A percentile compares a stretch with the other conserved stretches of the same genome.
phyloP scores from a whole-genome alignment of 1,140 invertebrate species.

The Heliconius nattereri region DNA sequence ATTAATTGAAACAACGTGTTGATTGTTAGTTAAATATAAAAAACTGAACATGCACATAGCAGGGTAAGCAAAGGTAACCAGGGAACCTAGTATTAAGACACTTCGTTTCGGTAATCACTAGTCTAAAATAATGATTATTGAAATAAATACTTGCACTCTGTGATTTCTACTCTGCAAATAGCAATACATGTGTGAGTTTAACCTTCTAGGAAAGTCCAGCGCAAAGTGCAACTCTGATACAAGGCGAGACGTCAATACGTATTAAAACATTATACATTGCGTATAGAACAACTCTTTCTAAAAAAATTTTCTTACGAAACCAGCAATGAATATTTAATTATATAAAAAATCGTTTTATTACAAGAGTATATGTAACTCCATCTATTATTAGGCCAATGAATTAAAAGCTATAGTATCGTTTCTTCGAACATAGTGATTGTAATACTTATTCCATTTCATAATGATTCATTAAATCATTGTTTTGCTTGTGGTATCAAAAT shows the following conservation, averaged over 20 bases:
- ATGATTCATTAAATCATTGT: neutral
- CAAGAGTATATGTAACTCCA: constrained; percentile 1
- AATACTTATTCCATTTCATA: neutral
- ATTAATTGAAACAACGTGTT: too few relatives aligned
- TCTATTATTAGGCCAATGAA: constrained; percentile 10
- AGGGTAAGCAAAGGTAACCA: too few relatives aligned
- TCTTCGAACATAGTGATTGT: constrained; percentile 9
- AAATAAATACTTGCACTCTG: neutral
- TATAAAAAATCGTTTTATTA: neutral
- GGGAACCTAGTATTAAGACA: too few relatives aligned
- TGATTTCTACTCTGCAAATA: constrained; percentile 16
- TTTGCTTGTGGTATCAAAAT: constrained; percentile 2
- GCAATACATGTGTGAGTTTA: constrained; percentile 32
- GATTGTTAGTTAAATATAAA: too few relatives aligned
- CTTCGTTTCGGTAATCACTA: too few relatives aligned
- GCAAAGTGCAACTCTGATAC: constrained; percentile 29
- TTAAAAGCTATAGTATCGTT: constrained; percentile 10
- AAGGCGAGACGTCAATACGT: constrained; percentile 24
- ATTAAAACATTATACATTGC: neutral
- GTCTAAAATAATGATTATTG: too few relatives aligned
- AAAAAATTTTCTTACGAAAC: neutral
- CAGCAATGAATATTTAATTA: neutral
- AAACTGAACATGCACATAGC: too few relatives aligned
- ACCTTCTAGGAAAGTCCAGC: constrained; percentile 45
- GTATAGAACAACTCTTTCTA: neutral